Conservation (phyloP, 2,113 vertebrate species). For the Acinonyx jubatus region DNA sequence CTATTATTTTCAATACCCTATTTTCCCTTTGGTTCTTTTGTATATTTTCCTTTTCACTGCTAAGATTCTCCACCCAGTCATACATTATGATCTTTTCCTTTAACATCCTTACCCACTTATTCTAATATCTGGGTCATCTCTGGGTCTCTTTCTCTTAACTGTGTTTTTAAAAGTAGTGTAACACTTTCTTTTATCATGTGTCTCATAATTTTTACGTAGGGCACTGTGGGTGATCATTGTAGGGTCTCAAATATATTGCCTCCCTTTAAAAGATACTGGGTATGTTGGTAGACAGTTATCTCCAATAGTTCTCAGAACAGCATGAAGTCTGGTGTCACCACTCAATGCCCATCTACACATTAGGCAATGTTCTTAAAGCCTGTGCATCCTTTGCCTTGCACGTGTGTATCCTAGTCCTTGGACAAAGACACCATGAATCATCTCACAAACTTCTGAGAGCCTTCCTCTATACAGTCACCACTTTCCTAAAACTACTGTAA, state of each 20-base stretch:
- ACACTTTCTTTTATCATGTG: background rate
- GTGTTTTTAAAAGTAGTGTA: background rate
- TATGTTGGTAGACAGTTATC: background rate
- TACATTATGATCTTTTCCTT: background rate
- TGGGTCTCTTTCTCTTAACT: background rate
- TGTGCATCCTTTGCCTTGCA: background rate
- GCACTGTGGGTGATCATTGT: background rate
- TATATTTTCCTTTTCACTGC: background rate
- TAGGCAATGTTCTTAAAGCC: background rate
- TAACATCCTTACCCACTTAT: background rate
- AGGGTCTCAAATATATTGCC: background rate
- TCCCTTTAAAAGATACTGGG: background rate
- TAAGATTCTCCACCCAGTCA: background rate
- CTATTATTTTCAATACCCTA: background rate
- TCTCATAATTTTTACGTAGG: background rate
- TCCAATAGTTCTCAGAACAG: background rate
- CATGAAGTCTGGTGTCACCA: background rate
- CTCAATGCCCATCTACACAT: background rate
- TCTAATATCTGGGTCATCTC: background rate
- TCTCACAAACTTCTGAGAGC: background rate
- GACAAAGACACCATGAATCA: background rate
- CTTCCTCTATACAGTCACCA: background rate
- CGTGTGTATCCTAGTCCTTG: background rate
- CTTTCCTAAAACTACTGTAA: background rate
- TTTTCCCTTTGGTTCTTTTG: background rate